phyloP scores from a whole-genome alignment of 2,113 vertebrate genomes.

The Megaptera novaeangliae region DNA sequence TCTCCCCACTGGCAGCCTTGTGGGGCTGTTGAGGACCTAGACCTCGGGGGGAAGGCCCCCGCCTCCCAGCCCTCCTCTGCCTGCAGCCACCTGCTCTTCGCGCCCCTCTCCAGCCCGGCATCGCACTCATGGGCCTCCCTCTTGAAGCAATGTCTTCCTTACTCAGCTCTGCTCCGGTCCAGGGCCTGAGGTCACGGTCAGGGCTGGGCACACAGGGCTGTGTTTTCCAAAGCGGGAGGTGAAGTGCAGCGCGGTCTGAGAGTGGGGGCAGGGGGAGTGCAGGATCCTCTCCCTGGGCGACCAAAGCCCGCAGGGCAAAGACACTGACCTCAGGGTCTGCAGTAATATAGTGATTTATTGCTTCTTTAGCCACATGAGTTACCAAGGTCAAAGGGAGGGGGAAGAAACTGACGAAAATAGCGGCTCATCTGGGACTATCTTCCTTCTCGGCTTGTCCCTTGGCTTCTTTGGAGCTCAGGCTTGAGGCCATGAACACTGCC shows the following conservation, averaged over 20 bases:
- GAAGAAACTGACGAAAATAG: slow-evolving; percentile 64
- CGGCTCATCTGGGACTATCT: not conserved
- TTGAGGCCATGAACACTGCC: not conserved
- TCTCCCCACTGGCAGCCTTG: not conserved
- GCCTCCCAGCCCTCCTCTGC: not conserved
- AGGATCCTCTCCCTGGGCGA: not conserved
- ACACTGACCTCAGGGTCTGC: not conserved
- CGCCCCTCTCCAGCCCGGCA: too few species aligned
- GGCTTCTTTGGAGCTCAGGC: not conserved
- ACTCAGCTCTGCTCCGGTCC: not conserved
- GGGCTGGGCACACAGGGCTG: not conserved
- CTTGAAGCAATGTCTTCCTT: not conserved
- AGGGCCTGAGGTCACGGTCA: not conserved
- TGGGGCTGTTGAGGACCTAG: not conserved
- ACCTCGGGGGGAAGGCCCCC: too few species aligned
- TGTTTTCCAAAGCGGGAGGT: not conserved
- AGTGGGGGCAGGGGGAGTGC: not conserved
- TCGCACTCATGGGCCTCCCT: not conserved
- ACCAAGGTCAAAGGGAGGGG: slow-evolving; percentile 56
- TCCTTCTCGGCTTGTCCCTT: not conserved
- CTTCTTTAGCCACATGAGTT: slow-evolving; percentile 34
- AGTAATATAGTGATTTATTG: slow-evolving; percentile 48
- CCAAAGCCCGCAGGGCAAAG: not conserved
- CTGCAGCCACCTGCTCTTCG: not conserved
- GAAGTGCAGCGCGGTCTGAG: fast-evolving